A percentile compares a stretch with the other conserved stretches of the same genome.
phyloP scores from a whole-genome alignment of 2,113 vertebrate species.

The Raja brachyura region DNA sequence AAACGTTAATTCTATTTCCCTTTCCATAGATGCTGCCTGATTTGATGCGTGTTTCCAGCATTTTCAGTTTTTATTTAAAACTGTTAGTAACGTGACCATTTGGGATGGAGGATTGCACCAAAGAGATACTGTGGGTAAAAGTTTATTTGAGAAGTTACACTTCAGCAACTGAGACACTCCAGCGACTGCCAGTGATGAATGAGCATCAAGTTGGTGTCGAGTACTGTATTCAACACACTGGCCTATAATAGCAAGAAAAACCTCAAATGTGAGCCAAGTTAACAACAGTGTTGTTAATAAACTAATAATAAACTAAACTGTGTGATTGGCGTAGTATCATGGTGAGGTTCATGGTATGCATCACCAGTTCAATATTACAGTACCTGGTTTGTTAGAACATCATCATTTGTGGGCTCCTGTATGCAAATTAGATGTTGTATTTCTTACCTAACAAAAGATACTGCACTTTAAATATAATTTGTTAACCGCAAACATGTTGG shows the following conservation, averaged over 20 bases:
- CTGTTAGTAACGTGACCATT: not conserved
- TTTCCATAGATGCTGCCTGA: no score
- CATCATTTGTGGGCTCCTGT: not conserved
- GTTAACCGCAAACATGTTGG: not conserved
- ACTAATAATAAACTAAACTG: no score
- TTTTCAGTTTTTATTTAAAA: not conserved
- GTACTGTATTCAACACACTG: not conserved
- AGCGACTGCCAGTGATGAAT: not conserved
- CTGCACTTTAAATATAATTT: not conserved
- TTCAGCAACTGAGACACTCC: not conserved
- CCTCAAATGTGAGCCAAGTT: not conserved
- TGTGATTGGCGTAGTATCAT: no score
- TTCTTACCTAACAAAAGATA: not conserved
- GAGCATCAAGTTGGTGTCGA: not conserved
- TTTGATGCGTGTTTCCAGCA: no score
- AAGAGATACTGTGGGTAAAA: not conserved
- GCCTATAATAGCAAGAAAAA: not conserved
- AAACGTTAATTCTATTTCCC: no score
- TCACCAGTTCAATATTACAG: not conserved
- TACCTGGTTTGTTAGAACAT: not conserved
- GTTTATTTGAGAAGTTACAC: not conserved
- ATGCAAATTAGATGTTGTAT: not conserved
- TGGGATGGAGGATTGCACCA: not conserved
- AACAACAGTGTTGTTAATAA: not conserved
- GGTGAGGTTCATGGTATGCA: not conserved